A percentile compares a stretch with the other conserved stretches of the same genome.
These are phyloP conservation scores for Lithosia quadra DNA, from an alignment of 2,888 invertebrate species.

Conservation along the genomic window DNA sequence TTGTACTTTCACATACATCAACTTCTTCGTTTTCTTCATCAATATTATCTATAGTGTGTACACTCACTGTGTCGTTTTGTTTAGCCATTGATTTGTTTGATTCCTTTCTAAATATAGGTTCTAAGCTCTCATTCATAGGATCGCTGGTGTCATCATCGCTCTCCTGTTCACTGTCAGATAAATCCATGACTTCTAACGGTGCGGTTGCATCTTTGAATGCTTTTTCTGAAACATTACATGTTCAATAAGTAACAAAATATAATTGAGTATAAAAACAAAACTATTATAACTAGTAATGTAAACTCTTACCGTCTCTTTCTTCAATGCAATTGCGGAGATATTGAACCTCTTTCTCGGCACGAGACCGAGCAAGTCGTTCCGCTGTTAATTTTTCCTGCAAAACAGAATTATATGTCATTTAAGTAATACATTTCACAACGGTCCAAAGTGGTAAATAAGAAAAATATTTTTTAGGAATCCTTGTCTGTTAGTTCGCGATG, in stretches of 20 bases:
- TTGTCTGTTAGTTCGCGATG: too few relatives aligned
- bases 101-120: constrained; percentile 72
- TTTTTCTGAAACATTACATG: constrained; percentile 66
- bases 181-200: constrained; percentile 55
- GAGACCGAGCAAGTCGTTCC: constrained; percentile 64
- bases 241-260: background rate
- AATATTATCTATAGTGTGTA: constrained; percentile 42
- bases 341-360: constrained; percentile 70
- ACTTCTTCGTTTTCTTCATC: constrained; percentile 44
- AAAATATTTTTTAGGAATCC: too few relatives aligned
- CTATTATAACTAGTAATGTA: background rate
- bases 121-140: constrained; percentile 71
- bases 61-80: constrained; percentile 37
- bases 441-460: too few relatives aligned
- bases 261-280: background rate
- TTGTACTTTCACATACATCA: constrained; percentile 50
- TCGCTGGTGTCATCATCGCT: constrained; percentile 63
- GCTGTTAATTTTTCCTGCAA: constrained; percentile 68
- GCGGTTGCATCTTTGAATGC: constrained; percentile 51
- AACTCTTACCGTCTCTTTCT: constrained; percentile 70
- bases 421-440: too few relatives aligned
- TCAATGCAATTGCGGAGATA: constrained; percentile 72
- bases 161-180: constrained; percentile 65
- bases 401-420: too few relatives aligned
- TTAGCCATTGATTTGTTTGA: constrained; percentile 61